Conservation (phyloP, 2,888 invertebrate species). For the Pollenia angustigena region DNA sequence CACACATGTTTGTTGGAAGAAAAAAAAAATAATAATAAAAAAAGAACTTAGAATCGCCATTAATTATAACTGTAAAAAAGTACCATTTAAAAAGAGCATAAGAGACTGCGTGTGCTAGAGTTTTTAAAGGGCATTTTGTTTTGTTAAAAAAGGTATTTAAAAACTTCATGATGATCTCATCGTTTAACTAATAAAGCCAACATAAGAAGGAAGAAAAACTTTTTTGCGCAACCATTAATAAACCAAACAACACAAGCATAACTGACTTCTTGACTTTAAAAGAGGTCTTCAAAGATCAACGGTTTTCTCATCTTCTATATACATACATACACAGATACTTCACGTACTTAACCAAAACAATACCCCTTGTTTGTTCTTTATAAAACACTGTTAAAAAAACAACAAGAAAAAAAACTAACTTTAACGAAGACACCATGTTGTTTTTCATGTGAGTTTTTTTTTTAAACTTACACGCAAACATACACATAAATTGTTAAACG, state of each 20-base stretch:
- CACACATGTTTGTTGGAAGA: conserved; percentile 51
- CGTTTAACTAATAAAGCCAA: conserved; percentile 41
- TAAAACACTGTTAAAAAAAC: conserved; percentile 1
- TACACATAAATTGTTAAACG: conserved; percentile 38
- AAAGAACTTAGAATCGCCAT: conserved; percentile 52
- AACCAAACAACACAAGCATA: conserved; percentile 37
- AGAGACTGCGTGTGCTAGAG: neutral
- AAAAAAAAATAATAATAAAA: neutral
- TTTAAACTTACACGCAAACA: neutral
- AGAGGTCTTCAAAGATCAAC: conserved; percentile 69
- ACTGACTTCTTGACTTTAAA: conserved; percentile 70
- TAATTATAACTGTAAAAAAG: conserved; percentile 48
- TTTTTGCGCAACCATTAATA: conserved; percentile 32
- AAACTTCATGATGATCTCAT: conserved; percentile 71
- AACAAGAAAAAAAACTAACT: conserved; percentile 2
- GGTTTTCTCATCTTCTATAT: conserved; percentile 5
- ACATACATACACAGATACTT: neutral
- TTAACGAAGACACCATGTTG: conserved; percentile 62
- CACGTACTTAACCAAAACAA: conserved; percentile 32
- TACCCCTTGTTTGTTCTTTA: conserved; percentile 58
- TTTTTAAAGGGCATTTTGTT: conserved; percentile 45
- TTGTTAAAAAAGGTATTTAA: conserved; percentile 55
- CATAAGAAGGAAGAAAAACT: conserved; percentile 37
- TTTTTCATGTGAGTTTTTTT: conserved; percentile 36
- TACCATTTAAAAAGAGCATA: conserved; percentile 11